Percentiles rank a stretch among this genome's conserved stretches.
phyloP scores from a whole-genome alignment of 2,113 vertebrate species.

The Petaurus breviceps region DNA sequence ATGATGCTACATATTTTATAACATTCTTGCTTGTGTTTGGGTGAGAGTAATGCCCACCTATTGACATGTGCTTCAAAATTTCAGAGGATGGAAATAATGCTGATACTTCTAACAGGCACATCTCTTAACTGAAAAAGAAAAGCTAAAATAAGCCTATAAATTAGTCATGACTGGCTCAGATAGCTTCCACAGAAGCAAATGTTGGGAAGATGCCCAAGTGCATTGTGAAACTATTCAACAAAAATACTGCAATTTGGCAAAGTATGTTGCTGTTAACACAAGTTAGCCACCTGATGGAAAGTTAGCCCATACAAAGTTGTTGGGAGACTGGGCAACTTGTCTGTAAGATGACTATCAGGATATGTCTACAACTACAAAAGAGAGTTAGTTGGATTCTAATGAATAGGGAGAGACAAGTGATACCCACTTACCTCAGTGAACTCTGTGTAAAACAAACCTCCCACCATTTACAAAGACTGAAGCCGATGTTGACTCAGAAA shows the following conservation, averaged over 20 bases:
- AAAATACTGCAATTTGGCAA: neutral
- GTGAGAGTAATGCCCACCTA: neutral
- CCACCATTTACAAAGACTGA: neutral
- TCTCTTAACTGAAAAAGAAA: neutral
- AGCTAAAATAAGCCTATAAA: neutral
- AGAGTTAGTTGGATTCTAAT: neutral
- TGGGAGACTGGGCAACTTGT: neutral
- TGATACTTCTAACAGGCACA: neutral
- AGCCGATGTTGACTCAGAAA: neutral
- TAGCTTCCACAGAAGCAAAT: neutral
- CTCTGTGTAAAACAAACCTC: neutral
- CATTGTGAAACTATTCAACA: neutral
- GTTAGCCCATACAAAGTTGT: neutral
- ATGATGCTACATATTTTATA: neutral
- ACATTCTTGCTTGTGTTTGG: neutral
- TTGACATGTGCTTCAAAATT: neutral
- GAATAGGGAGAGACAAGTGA: neutral
- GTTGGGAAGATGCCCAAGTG: neutral
- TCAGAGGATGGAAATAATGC: neutral
- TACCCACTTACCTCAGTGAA: neutral
- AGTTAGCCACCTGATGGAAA: neutral
- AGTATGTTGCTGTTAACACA: neutral
- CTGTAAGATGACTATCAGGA: neutral
- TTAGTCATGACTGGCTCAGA: neutral
- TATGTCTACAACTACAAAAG: neutral